Evolutionary conservation across 2,797 vertebrate genomes (phyloP).

Genomic region (Melanotaenia parkinsoni): DNA sequence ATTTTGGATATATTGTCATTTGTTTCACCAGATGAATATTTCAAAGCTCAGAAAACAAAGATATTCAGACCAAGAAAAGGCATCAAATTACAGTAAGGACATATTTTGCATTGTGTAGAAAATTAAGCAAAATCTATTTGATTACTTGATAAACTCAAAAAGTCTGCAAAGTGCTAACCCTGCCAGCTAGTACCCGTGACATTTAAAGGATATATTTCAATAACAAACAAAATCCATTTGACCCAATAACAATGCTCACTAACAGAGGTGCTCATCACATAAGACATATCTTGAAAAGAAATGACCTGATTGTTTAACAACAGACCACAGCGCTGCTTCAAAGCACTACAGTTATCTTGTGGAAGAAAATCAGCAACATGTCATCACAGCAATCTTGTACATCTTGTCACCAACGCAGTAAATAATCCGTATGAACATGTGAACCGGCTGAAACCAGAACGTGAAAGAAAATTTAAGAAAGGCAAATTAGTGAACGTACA

Average conservation of each 20-base stretch:
- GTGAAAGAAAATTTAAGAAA: conserved; percentile 20
- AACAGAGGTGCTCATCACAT: not conserved
- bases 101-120: conserved; percentile 24
- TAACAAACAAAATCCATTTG: conserved; percentile 15
- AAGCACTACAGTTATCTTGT: conserved; percentile 14
- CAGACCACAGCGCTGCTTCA: not conserved
- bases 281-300: not conserved
- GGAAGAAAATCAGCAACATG: not conserved
- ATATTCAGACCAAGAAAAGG: conserved; percentile 33
- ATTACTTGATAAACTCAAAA: conserved; percentile 6
- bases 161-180: not conserved
- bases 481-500: conserved; percentile 10
- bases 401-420: conserved; percentile 9
- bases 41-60: conserved; percentile 49
- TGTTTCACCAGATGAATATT: conserved; percentile 47
- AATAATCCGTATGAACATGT: conserved; percentile 22
- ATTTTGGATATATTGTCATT: conserved; percentile 55
- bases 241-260: not conserved
- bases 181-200: not conserved
- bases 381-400: conserved; percentile 4
- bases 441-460: conserved; percentile 17
- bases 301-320: conserved; percentile 18
- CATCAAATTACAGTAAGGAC: conserved; percentile 30
- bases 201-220: conserved; percentile 8
- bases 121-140: conserved; percentile 2